Conservation (phyloP, 2,888 invertebrate species). For the Acrocyrtus sp. region DNA sequence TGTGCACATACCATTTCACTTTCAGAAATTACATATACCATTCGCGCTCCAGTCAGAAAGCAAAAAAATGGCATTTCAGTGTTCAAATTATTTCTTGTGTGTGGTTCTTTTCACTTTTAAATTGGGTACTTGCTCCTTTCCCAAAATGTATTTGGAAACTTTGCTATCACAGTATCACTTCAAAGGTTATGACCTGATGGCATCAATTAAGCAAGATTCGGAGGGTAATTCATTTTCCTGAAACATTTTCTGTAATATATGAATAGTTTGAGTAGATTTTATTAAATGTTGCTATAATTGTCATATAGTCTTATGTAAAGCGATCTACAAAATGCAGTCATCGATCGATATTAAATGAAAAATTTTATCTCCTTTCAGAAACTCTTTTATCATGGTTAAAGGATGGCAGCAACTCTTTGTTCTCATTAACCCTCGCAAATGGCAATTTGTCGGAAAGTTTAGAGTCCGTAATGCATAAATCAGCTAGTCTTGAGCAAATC, state of each 20-base stretch:
- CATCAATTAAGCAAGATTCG: slow-evolving; percentile 13
- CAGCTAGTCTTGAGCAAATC: slow-evolving; percentile 23
- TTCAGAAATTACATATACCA: too few species aligned
- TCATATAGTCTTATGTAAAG: too few species aligned
- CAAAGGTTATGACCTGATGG: slow-evolving; percentile 26
- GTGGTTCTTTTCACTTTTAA: not conserved
- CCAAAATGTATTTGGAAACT: slow-evolving; percentile 23
- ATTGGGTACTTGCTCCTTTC: not conserved
- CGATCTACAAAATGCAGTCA: not conserved
- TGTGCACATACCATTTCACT: too few species aligned
- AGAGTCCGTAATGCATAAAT: not conserved
- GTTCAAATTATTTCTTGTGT: not conserved
- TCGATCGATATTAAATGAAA: not conserved
- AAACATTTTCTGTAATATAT: too few species aligned
- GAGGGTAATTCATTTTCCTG: slow-evolving; percentile 32
- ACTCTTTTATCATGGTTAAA: slow-evolving; percentile 20
- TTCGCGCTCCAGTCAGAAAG: too few species aligned
- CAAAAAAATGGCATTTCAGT: too few species aligned
- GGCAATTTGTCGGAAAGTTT: slow-evolving; percentile 5
- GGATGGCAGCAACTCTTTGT: slow-evolving; percentile 16
- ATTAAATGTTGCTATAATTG: too few species aligned
- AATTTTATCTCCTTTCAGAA: slow-evolving; percentile 10
- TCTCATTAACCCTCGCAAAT: slow-evolving; percentile 1
- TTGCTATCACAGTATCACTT: slow-evolving; percentile 21
- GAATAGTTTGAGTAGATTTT: too few species aligned